phyloP scores from a whole-genome alignment of 2,797 vertebrate species.

The Galaxias olidus region DNA sequence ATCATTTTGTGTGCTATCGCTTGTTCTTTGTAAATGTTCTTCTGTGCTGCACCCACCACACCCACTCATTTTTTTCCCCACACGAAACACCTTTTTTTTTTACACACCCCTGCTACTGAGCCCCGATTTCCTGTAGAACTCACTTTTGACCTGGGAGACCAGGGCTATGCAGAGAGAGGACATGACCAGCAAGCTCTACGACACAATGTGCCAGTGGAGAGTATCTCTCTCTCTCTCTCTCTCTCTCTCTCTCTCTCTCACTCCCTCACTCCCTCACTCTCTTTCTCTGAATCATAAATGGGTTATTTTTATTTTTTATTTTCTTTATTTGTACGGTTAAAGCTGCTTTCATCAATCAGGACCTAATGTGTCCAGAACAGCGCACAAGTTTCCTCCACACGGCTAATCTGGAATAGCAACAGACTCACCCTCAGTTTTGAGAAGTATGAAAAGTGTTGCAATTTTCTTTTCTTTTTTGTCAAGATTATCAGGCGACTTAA shows the following conservation, averaged over 20 bases:
- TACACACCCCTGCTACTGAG: slow-evolving; percentile 71
- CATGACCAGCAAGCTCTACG: slow-evolving; percentile 25
- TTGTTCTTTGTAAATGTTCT: slow-evolving; percentile 63
- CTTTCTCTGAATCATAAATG: slow-evolving; percentile 42
- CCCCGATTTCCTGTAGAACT: slow-evolving; percentile 52
- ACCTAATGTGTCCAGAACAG: slow-evolving; percentile 65
- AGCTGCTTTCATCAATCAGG: slow-evolving; percentile 72
- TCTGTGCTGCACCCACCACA: slow-evolving; percentile 55
- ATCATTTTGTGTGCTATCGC: slow-evolving; percentile 74
- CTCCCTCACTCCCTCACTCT: no score
- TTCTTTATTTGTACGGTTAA: slow-evolving; percentile 64
- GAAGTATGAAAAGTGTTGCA: slow-evolving; percentile 74
- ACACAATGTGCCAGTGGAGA: slow-evolving; percentile 61
- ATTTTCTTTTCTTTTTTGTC: slow-evolving; percentile 57
- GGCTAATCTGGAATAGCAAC: slow-evolving; percentile 72
- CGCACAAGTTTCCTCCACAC: slow-evolving; percentile 71
- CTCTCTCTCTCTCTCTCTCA: slow-evolving; percentile 26
- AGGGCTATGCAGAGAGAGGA: slow-evolving; percentile 54
- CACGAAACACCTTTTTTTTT: slow-evolving; percentile 3
- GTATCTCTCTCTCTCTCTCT: slow-evolving; percentile 23
- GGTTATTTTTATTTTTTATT: slow-evolving; percentile 28
- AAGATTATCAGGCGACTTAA: slow-evolving; percentile 76
- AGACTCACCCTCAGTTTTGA: slow-evolving; percentile 68
- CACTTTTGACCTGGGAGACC: slow-evolving; percentile 48
- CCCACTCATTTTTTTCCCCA: slow-evolving; percentile 28